Evolutionary conservation across 1,140 invertebrate species (phyloP).

Genomic region (Drosophila pruinosa): DNA sequence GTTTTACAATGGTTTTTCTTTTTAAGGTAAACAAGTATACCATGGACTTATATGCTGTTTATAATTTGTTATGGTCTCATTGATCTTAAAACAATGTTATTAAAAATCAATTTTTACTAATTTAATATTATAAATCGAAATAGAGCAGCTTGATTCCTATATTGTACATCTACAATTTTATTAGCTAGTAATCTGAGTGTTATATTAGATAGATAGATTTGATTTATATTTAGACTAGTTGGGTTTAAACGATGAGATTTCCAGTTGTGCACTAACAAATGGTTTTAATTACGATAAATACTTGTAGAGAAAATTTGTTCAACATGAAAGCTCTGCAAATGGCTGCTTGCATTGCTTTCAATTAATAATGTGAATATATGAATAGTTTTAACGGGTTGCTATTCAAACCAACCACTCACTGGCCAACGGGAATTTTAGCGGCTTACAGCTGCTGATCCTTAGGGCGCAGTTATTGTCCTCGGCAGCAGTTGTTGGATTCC

Average conservation of each 20-base stretch:
- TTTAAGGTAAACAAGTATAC: neutral
- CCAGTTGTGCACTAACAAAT: slow-evolving; percentile 27
- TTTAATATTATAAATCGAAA: slow-evolving; percentile 34
- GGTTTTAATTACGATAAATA: slow-evolving; percentile 23
- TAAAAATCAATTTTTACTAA: slow-evolving; percentile 72
- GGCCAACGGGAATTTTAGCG: slow-evolving; percentile 78
- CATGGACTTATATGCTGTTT: slow-evolving; percentile 35
- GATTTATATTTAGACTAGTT: slow-evolving; percentile 36
- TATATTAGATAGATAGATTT: neutral
- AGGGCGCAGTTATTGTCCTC: slow-evolving; percentile 80
- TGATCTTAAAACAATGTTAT: slow-evolving; percentile 26
- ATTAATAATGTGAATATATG: neutral
- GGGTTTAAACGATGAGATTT: slow-evolving; percentile 39
- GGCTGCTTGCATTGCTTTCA: slow-evolving; percentile 65
- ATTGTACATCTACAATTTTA: slow-evolving; percentile 46
- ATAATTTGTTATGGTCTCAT: slow-evolving; percentile 1
- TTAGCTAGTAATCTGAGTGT: neutral
- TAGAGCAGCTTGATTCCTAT: neutral
- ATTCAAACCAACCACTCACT: slow-evolving; percentile 80
- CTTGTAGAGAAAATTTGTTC: neutral
- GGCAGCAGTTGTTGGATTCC: slow-evolving; percentile 64
- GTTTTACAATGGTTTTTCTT: slow-evolving; percentile 53
- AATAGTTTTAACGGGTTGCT: neutral
- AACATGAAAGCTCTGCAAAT: slow-evolving; percentile 53
- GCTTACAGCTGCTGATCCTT: slow-evolving; percentile 76